These are phyloP conservation scores for Conomelus anceps DNA, from an alignment of 2,888 invertebrate species.

Conservation along the genomic window DNA sequence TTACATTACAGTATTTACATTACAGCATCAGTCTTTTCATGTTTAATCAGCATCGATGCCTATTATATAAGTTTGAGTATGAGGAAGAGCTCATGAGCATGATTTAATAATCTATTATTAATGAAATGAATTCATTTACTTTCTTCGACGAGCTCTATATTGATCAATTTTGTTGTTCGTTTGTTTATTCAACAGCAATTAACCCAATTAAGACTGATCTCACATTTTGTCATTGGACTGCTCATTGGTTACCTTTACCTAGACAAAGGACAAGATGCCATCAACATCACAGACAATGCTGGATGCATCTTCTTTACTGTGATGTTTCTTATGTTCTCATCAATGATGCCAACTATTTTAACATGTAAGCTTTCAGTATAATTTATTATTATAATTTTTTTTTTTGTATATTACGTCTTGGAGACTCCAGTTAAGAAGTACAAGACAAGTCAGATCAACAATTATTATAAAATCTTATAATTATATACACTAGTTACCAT, in stretches of 20 bases:
- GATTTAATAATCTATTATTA: no score
- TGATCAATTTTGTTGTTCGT: neutral
- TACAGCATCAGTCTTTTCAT: no score
- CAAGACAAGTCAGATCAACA: no score
- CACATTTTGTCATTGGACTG: conserved; percentile 82
- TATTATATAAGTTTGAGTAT: no score
- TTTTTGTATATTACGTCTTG: no score
- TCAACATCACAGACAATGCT: conserved; percentile 89
- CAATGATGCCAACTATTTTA: conserved; percentile 97
- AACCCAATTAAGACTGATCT: conserved; percentile 79
- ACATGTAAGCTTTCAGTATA: conserved; percentile 95
- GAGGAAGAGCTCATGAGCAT: no score
- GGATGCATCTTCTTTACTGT: conserved; percentile 95
- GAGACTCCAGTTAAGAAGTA: no score
- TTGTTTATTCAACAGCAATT: conserved; percentile 55
- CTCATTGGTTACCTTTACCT: conserved; percentile 90
- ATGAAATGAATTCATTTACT: neutral
- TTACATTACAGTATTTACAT: no score
- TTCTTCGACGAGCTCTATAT: neutral
- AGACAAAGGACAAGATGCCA: conserved; percentile 86
- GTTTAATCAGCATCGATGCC: no score
- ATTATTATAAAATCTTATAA: neutral
- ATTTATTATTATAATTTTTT: conserved; percentile 12
- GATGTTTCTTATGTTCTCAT: conserved; percentile 94
- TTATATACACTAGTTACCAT: neutral